A percentile compares a stretch with the other conserved stretches of the same genome.
Conservation (phyloP, 2,797 vertebrate species). For the Lycodopsis pacificus region DNA sequence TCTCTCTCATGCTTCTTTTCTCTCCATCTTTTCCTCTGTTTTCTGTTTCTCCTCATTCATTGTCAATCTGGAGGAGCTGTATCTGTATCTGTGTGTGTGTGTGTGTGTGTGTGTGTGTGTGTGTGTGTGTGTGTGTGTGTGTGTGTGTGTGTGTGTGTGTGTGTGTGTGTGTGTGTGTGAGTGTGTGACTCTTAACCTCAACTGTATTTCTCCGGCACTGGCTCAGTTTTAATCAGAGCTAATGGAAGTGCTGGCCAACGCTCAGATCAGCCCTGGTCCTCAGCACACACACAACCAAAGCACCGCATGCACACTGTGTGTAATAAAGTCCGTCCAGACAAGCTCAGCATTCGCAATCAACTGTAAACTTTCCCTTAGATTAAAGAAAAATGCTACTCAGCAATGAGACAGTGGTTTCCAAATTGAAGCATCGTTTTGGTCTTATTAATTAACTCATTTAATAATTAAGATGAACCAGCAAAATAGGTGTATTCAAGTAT, state of each 20-base stretch:
- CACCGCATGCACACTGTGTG: conserved; percentile 8
- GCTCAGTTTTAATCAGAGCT: conserved; percentile 88
- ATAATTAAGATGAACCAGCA: background rate
- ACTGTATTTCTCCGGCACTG: conserved; percentile 80
- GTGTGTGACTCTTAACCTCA: conserved; percentile 72
- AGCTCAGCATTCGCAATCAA: conserved; percentile 36
- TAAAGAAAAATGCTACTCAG: conserved; percentile 30
- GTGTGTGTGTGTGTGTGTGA: background rate
- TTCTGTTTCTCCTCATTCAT: conserved; percentile 56
- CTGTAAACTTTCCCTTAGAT: background rate
- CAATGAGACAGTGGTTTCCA: background rate
- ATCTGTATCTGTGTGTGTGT: conserved; percentile 53
- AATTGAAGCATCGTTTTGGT: background rate
- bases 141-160: background rate
- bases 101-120: conserved; percentile 2
- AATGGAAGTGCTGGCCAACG: conserved; percentile 89
- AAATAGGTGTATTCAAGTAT: background rate
- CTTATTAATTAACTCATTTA: background rate
- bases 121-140: conserved; percentile 4
- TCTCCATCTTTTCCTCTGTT: conserved; percentile 33
- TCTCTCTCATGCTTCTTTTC: conserved; percentile 40
- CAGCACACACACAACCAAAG: conserved; percentile 24
- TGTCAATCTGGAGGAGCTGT: conserved; percentile 49
- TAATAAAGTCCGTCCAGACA: background rate
- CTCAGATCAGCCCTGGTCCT: conserved; percentile 71